Evolutionary conservation across 2,113 vertebrate species (phyloP).

Genomic region (Cyanistes caeruleus): DNA sequence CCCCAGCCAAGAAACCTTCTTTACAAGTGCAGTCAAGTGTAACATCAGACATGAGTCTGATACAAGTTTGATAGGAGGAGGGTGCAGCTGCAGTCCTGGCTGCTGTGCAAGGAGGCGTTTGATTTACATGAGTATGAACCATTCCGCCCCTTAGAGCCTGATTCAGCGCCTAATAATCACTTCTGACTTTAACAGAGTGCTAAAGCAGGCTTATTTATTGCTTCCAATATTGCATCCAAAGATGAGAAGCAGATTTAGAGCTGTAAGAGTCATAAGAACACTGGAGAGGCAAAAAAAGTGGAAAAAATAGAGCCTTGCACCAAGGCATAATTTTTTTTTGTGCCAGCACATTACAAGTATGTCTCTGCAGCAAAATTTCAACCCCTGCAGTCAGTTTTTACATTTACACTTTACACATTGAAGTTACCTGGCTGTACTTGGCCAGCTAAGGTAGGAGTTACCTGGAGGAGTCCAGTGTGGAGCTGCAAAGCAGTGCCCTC

Average conservation of each 20-base stretch:
- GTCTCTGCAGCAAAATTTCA: not conserved
- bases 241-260: constrained; percentile 28
- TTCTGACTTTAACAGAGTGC: not conserved
- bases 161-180: not conserved
- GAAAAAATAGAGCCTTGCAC: not conserved
- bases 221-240: not conserved
- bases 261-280: not conserved
- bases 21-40: not conserved
- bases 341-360: not conserved
- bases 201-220: constrained; percentile 19
- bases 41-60: not conserved
- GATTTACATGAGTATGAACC: not conserved
- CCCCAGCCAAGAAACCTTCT: not conserved
- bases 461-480: accelerated
- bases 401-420: not conserved
- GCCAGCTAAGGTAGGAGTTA: not conserved
- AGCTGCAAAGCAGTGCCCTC: not conserved
- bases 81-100: not conserved
- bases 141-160: not conserved
- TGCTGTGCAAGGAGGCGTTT: not conserved
- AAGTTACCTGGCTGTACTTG: not conserved
- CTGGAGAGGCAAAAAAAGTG: not conserved
- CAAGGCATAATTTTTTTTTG: not conserved
- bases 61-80: not conserved
- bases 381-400: not conserved